phyloP scores from a whole-genome alignment of 2,113 vertebrate species.

The Heptranchias perlo region DNA sequence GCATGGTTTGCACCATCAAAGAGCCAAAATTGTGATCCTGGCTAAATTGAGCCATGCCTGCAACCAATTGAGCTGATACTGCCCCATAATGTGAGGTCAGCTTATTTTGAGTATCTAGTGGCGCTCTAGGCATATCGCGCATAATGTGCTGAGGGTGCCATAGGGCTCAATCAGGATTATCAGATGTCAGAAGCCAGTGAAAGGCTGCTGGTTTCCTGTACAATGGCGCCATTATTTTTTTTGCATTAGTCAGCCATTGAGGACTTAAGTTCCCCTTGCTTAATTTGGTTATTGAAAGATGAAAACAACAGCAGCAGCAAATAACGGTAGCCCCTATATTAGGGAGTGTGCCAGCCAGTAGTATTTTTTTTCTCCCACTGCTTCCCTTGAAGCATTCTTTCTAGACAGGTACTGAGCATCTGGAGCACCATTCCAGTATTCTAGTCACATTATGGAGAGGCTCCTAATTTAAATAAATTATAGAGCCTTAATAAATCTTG shows the following conservation, averaged over 20 bases:
- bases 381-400: background rate
- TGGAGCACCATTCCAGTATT: background rate
- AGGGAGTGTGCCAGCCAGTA: background rate
- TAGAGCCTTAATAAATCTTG: background rate
- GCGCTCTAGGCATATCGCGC: background rate
- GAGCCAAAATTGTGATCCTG: background rate
- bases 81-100: background rate
- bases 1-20: background rate
- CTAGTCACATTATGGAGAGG: background rate
- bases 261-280: background rate
- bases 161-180: background rate
- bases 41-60: background rate
- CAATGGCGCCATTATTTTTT: background rate
- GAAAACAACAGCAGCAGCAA: background rate
- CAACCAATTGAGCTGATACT: background rate
- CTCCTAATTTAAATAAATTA: background rate
- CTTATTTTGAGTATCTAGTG: background rate
- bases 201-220: background rate
- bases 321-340: background rate
- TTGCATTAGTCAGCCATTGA: background rate
- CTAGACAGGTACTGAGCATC: background rate
- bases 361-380: background rate
- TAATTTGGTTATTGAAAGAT: background rate
- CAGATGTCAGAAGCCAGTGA: background rate
- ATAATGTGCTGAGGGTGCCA: background rate